Percentiles rank a stretch among this genome's conserved stretches.
phyloP scores from a whole-genome alignment of 2,113 vertebrate species.

The Mobula birostris region DNA sequence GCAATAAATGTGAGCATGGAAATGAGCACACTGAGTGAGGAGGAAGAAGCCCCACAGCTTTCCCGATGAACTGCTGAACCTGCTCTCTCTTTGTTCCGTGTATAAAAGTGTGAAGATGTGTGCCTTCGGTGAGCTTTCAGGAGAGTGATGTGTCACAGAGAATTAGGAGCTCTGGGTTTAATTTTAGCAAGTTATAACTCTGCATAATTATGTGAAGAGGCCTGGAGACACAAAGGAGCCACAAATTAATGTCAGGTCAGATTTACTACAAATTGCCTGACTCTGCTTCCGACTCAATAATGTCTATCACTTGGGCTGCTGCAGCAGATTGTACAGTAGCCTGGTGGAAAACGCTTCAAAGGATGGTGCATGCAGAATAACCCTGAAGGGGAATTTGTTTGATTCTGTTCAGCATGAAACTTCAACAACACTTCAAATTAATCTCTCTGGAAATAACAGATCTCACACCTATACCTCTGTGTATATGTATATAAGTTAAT shows the following conservation, averaged over 20 bases:
- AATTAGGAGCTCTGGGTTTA: background rate
- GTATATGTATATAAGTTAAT: background rate
- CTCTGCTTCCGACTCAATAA: background rate
- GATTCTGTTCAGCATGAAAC: background rate
- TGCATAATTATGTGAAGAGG: background rate
- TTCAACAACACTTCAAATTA: background rate
- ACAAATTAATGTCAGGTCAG: background rate
- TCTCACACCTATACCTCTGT: background rate
- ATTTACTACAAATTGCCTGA: background rate
- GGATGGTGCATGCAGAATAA: background rate
- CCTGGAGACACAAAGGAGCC: background rate
- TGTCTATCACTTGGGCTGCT: background rate
- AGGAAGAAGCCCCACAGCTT: background rate
- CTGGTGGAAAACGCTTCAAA: background rate
- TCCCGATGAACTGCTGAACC: background rate
- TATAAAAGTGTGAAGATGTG: background rate
- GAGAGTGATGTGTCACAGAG: background rate
- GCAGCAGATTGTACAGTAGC: background rate
- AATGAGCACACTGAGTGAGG: background rate
- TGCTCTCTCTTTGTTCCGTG: background rate
- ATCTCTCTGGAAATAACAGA: background rate
- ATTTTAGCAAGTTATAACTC: background rate
- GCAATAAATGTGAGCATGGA: background rate
- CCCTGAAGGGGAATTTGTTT: background rate
- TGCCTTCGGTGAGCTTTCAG: background rate